phyloP scores from a whole-genome alignment of 1,140 invertebrate species.

The Papilio aristodemus region DNA sequence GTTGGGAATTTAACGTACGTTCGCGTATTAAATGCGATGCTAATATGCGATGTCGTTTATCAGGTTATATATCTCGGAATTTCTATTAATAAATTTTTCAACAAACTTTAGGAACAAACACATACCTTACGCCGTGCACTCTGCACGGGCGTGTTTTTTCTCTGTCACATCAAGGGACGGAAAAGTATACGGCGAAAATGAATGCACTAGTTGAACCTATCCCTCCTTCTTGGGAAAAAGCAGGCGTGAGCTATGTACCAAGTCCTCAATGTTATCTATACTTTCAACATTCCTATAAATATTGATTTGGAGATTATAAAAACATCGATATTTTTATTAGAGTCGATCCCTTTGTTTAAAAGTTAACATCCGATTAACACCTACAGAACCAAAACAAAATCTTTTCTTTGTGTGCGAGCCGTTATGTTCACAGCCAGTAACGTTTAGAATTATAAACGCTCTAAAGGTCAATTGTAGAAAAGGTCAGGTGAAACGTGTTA shows the following conservation, averaged over 20 bases:
- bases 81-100: background rate
- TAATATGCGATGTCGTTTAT: background rate
- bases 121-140: no score
- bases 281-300: background rate
- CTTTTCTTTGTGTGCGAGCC: background rate
- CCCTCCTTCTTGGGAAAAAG: no score
- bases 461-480: background rate
- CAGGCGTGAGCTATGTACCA: no score
- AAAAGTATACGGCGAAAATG: no score
- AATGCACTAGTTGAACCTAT: no score
- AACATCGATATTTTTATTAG: background rate
- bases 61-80: background rate
- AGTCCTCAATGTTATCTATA: background rate
- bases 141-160: no score
- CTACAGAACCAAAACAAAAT: background rate
- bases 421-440: background rate
- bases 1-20: conserved; percentile 1
- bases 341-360: background rate
- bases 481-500: background rate
- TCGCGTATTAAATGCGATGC: background rate
- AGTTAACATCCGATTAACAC: background rate
- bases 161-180: no score
- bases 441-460: background rate
- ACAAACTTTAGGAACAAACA: no score
- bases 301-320: background rate